phyloP scores from a whole-genome alignment of 35 echinoderm and acorn worm genomes.

The Apostichopus japonicus region DNA sequence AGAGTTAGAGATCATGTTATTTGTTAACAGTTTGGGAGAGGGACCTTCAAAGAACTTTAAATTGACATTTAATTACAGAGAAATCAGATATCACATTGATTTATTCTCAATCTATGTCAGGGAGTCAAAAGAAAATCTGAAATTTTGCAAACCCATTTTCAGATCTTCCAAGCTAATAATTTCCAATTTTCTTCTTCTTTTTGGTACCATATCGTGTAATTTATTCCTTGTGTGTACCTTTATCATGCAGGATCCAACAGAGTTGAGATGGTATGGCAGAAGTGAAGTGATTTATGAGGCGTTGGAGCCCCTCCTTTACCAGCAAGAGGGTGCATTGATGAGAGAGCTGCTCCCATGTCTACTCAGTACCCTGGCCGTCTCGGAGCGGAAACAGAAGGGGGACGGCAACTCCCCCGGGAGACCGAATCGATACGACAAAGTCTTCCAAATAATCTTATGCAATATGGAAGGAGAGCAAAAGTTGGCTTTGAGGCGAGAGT shows the following conservation, averaged over 20 bases:
- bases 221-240: too few relatives aligned
- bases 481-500: constrained; percentile 64
- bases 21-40: too few relatives aligned
- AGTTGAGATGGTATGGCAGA: constrained; percentile 86
- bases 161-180: too few relatives aligned
- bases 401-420: background rate
- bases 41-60: too few relatives aligned
- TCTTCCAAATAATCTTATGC: constrained; percentile 73
- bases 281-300: constrained; percentile 84
- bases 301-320: constrained; percentile 69
- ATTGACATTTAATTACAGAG: too few relatives aligned
- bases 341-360: constrained; percentile 77
- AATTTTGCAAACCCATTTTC: too few relatives aligned
- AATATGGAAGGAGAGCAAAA: constrained; percentile 95
- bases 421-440: constrained; percentile 72
- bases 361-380: constrained; percentile 60
- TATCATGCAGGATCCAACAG: constrained; percentile 75
- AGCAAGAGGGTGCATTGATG: constrained; percentile 68
- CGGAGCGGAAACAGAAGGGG: constrained; percentile 66
- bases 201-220: too few relatives aligned
- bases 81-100: too few relatives aligned
- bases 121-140: too few relatives aligned
- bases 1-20: too few relatives aligned
- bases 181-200: background rate
- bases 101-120: too few relatives aligned